These are phyloP conservation scores for Platyscapa corneri DNA, from an alignment of 1,140 invertebrate species.

Conservation along the genomic window DNA sequence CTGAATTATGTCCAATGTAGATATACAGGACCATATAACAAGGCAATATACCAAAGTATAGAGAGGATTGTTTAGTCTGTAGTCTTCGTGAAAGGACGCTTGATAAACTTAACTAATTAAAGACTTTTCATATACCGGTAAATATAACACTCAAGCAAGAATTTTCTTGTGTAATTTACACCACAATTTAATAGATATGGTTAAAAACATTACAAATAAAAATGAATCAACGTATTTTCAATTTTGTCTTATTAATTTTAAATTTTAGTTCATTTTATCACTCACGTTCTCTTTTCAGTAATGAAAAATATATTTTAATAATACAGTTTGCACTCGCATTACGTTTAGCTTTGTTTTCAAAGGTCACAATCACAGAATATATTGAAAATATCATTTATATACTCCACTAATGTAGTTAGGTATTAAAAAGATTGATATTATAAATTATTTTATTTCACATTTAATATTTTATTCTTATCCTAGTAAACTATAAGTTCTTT, in stretches of 20 bases:
- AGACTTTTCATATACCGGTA: not conserved
- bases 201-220: not conserved
- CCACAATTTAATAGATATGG: not conserved
- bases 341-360: too few relatives aligned
- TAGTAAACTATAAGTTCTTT: not conserved
- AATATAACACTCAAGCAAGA: not conserved
- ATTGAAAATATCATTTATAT: too few relatives aligned
- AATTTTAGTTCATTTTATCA: not conserved
- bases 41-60: not conserved
- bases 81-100: not conserved
- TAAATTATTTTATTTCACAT: not conserved
- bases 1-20: not conserved
- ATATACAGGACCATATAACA: not conserved
- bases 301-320: too few relatives aligned
- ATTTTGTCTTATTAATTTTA: too few relatives aligned
- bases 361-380: too few relatives aligned
- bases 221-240: not conserved
- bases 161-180: not conserved
- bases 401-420: not conserved
- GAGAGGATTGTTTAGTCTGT: not conserved
- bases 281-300: too few relatives aligned
- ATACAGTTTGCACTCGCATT: too few relatives aligned
- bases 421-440: not conserved
- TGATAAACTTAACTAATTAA: conserved; percentile 18
- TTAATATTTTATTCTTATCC: not conserved